Base-by-base conservation (phyloP, 2,113 vertebrate genomes). In the Oncorhynchus gorbuscha region DNA sequence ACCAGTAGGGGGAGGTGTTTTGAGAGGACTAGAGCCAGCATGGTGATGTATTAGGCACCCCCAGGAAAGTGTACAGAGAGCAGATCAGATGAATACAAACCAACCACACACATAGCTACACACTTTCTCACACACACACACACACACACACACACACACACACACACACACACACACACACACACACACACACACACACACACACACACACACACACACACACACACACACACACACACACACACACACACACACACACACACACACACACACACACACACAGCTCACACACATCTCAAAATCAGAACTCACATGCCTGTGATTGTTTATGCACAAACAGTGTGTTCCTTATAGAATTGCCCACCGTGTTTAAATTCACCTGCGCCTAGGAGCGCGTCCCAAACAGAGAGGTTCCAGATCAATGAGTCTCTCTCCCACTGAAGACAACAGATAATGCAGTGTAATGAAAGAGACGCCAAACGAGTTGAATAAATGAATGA, bases 351-450 rank as follows among this genome's bases (percentile, higher is more conserved):
- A 92, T 90, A 92, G 89, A 92, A 91, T 91, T 91, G 89, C 87
- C 89, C 86, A 83, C 85, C 85, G 86, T 90, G 88, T 93, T 92
- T 91, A 91, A 92, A 92, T 91, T 92, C 91, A 92, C 92, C 90
- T 92, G 89, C 83, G 89, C 90, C 92, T 88, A 85, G 88, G 87
- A 91, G 88, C 85, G 86, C 89, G 89, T 92, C 91, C 92, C 87
- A 90, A 91, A 93, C 90, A 91, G 90, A 90, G 89, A 93, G 90
- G 92, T 93, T 93, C 91, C 92, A 92, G 92, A 91, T 92, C 91
- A 92, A 92, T 91, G 92, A 91, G 89, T 92, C 86, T 90, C 89
- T 91, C 88, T 87, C 87, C 88, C 91, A 91, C 90, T 89, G 89
- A 92, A 90, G 87, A 92, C 88, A 91, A 91, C 91, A 89, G 90